Evolutionary conservation across 2,797 vertebrate species (phyloP), one percentile per base, ranked within the genome.

Genomic region (Liparis tanakae): DNA sequence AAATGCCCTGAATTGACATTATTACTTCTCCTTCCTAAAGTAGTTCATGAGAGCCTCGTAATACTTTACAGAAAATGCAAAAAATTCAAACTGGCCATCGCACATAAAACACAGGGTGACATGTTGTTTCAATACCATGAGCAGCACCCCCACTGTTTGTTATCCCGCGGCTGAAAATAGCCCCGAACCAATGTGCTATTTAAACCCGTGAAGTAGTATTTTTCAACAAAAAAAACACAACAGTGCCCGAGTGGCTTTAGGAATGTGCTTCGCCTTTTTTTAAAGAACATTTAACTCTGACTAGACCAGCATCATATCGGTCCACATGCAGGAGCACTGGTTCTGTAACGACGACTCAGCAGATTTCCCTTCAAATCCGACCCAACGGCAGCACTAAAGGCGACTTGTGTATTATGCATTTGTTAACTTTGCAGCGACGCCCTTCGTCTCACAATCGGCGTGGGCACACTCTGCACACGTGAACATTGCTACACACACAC

Each of bases 1-100:
- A 57, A 82, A 68, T 72, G 78, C 81, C 76, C 82, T 70, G 80
- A 65, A 71, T 70, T 79, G 51, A 63, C 36, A 63, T 80, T 77
- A 76, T 53, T 81, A 64, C 30, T 50, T 74, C 71, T 50, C 74
- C 71, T 76, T 79, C 74, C 66, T 73, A 36, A 87, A 84, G 81
- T 33, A 69, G 44, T 82, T 83, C 56, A 67, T 6, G 12, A 46
- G 59, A 67, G 70, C 50, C 14, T 75, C 1, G 9, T 8, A 63
- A 59, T 54, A 43, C 33, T 60, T 34, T 2, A 39, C 20, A 72
- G 34, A 51, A 67, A 74, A 33, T 41, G 18, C 9, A 55, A n/a
- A n/a, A n/a, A n/a, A n/a, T 67, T 68, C 56, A 64, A 39, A 34
- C 9, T 62, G 34, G 13, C 59, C 44, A 55, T 5, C 9, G 56